Conservation (phyloP, 2,113 vertebrate species). For the Carlito syrichta region DNA sequence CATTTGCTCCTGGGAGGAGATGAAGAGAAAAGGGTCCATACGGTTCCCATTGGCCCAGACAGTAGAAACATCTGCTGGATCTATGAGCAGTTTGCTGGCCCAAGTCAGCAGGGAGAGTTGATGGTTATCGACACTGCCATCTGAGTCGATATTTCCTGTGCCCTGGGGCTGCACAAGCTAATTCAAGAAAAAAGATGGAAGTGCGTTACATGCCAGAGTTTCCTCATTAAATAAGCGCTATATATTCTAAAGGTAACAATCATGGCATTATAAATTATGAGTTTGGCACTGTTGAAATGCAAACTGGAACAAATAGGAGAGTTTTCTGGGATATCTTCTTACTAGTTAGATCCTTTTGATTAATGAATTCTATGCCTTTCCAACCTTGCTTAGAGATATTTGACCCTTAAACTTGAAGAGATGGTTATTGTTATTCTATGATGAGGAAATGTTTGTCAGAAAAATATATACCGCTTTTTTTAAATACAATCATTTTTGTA, state of each 20-base stretch:
- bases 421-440: not conserved
- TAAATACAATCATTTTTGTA: not conserved
- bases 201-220: conserved; percentile 65
- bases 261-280: not conserved
- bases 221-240: conserved; percentile 17
- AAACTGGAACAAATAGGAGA: not conserved
- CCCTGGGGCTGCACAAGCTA: conserved; percentile 37
- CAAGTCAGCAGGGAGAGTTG: conserved; percentile 74
- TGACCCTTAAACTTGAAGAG: not conserved
- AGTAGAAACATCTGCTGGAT: conserved; percentile 84
- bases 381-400: not conserved
- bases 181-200: conserved; percentile 61
- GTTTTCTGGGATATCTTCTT: not conserved
- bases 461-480: not conserved
- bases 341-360: not conserved
- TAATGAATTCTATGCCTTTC: not conserved
- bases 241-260: conserved; percentile 13
- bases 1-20: conserved; percentile 82
- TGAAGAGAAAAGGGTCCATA: conserved; percentile 79
- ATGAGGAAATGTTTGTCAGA: not conserved
- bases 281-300: conserved; percentile 19
- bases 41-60: conserved; percentile 81
- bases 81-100: conserved; percentile 79
- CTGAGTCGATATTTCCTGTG: conserved; percentile 75
- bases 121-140: conserved; percentile 72